Conservation (phyloP, 92 coral and sea anemone genomes). For the Chrysogorgia sp. region DNA sequence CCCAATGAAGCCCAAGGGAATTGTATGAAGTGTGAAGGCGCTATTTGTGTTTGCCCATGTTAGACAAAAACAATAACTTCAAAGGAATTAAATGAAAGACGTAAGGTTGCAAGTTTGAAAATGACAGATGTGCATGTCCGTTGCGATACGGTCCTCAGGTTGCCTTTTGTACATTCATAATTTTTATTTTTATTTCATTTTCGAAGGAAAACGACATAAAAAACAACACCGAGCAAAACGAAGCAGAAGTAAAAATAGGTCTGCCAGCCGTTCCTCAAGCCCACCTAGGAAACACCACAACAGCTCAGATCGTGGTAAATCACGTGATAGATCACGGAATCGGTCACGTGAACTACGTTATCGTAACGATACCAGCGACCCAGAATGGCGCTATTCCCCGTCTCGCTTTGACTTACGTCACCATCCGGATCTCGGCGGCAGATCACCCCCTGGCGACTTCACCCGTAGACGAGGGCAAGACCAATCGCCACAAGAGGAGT, state of each 20-base stretch:
- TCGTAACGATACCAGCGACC: not conserved
- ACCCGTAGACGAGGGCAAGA: not conserved
- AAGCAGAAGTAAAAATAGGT: conserved; percentile 1
- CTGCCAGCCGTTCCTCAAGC: conserved; percentile 1
- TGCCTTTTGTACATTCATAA: too few species aligned
- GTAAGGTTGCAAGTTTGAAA: too few species aligned
- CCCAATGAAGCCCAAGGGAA: too few species aligned
- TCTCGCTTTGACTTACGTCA: not conserved
- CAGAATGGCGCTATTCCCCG: not conserved
- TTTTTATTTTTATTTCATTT: too few species aligned
- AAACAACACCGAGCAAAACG: conserved; percentile 57
- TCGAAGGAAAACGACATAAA: conserved; percentile 25
- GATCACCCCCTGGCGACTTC: not conserved
- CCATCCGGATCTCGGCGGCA: not conserved
- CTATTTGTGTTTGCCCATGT: too few species aligned
- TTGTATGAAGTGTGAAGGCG: too few species aligned
- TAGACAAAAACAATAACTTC: too few species aligned
- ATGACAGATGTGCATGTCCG: too few species aligned
- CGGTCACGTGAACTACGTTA: not conserved
- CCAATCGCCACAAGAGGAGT: not conserved
- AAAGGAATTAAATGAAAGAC: too few species aligned
- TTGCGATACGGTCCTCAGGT: too few species aligned
- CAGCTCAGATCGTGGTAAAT: not conserved
- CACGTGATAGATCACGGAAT: not conserved
- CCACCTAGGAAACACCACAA: not conserved